Percentiles rank a stretch among this genome's conserved stretches.
phyloP scores from a whole-genome alignment of 2,113 vertebrate species.

The Sterrhoptilus dennistouni region DNA sequence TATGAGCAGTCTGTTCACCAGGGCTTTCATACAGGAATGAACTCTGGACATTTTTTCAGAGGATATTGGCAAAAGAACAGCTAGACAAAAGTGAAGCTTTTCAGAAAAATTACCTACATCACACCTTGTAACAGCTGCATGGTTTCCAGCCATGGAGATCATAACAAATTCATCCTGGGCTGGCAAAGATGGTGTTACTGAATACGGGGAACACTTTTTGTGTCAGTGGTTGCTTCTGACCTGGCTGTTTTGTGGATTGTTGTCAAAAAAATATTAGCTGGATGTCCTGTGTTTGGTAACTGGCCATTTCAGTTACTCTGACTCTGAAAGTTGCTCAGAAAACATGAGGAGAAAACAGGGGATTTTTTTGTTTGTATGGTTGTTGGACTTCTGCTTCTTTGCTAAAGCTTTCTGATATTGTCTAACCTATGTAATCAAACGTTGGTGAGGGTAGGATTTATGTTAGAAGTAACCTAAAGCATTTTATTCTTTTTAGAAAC shows the following conservation, averaged over 20 bases:
- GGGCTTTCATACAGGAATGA: not conserved
- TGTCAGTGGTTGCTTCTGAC: not conserved
- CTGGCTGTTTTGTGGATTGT: not conserved
- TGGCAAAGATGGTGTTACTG: not conserved
- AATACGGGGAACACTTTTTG: not conserved
- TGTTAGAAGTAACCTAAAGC: not conserved
- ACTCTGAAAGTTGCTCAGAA: not conserved
- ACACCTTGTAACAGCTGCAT: not conserved
- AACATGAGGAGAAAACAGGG: not conserved
- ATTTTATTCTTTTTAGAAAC: not conserved
- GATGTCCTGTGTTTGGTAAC: not conserved
- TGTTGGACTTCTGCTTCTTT: not conserved
- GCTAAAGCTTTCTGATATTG: not conserved
- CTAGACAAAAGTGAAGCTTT: not conserved
- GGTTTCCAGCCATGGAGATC: not conserved
- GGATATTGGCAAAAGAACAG: not conserved
- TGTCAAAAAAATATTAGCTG: not conserved
- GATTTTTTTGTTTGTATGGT: not conserved
- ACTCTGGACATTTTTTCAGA: not conserved
- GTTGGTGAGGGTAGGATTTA: not conserved
- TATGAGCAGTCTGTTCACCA: not conserved
- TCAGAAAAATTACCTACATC: not conserved
- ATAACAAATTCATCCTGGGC: not conserved
- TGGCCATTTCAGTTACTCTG: not conserved
- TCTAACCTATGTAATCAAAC: not conserved